A percentile compares a stretch with the other conserved stretches of the same genome.
Evolutionary conservation across 1,140 invertebrate genomes (phyloP).

Genomic region (Psilanteris sp.): DNA sequence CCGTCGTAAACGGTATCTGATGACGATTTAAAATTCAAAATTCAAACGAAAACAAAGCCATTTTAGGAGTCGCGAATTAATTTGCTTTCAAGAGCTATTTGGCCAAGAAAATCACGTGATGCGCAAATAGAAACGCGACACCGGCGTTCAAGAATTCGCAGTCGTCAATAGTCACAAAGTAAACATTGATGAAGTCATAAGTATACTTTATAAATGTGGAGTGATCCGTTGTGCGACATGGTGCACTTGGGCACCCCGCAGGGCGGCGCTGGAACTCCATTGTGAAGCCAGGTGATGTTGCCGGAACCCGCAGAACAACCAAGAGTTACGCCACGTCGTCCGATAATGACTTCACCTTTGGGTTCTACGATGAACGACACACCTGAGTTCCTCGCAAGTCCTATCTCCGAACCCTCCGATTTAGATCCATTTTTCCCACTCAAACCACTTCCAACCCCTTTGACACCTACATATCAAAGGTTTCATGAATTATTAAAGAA

Average conservation of each 20-base stretch:
- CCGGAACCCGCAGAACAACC: constrained; percentile 68
- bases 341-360: constrained; percentile 72
- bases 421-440: constrained; percentile 68
- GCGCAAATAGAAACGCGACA: too few relatives aligned
- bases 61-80: too few relatives aligned
- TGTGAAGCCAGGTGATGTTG: constrained; percentile 73
- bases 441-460: constrained; percentile 69
- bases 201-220: constrained; percentile 73
- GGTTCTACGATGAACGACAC: constrained; percentile 71
- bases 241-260: constrained; percentile 69
- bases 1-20: too few relatives aligned
- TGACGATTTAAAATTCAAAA: too few relatives aligned
- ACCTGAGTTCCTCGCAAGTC: constrained; percentile 38
- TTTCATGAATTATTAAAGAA: too few relatives aligned
- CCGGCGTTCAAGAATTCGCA: too few relatives aligned
- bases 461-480: constrained; percentile 67
- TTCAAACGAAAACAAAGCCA: too few relatives aligned
- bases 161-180: background rate
- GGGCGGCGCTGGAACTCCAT: constrained; percentile 71
- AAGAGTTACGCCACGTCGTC: constrained; percentile 71
- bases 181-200: constrained; percentile 2
- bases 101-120: too few relatives aligned
- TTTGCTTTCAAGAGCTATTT: too few relatives aligned
- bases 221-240: constrained; percentile 71
- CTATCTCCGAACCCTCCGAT: constrained; percentile 57